Evolutionary conservation across 2,888 invertebrate genomes (phyloP).

Genomic region (Galerucella pusilla): DNA sequence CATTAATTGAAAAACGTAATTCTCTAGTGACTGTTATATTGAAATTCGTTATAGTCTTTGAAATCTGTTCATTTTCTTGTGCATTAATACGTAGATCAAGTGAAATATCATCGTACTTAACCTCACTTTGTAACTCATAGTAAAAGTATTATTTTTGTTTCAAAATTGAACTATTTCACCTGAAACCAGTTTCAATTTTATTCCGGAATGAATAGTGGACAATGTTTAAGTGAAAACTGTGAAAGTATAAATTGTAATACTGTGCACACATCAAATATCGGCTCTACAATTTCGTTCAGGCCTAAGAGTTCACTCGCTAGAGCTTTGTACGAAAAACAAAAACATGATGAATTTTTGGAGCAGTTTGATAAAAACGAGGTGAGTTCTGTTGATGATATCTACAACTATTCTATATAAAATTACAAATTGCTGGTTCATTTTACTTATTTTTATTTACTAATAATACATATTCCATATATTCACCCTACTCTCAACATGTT

Average conservation of each 20-base stretch:
- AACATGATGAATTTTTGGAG: conserved; percentile 75
- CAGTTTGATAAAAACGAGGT: conserved; percentile 78
- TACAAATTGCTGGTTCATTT: not conserved
- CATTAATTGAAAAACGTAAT: not conserved
- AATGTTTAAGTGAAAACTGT: conserved; percentile 37
- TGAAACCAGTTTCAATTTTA: not conserved
- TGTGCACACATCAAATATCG: conserved; percentile 22
- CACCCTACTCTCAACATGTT: not conserved
- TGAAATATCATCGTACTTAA: conserved; percentile 37
- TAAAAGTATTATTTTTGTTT: conserved; percentile 11
- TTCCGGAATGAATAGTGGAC: conserved; percentile 37
- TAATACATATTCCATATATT: not conserved
- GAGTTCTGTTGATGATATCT: conserved; percentile 55
- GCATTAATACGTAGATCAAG: conserved; percentile 22
- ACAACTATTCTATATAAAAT: not conserved
- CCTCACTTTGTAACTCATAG: conserved; percentile 44
- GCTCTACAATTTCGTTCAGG: conserved; percentile 63
- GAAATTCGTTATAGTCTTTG: not conserved
- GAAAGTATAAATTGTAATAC: conserved; percentile 39
- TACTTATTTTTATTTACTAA: not conserved
- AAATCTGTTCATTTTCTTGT: conserved; percentile 26
- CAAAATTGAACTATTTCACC: not conserved
- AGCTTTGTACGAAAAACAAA: conserved; percentile 78
- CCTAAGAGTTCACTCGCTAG: conserved; percentile 79
- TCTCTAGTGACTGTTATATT: not conserved